Base-by-base conservation (phyloP, 2,888 invertebrate species). In the Ichneumon xanthorius region DNA sequence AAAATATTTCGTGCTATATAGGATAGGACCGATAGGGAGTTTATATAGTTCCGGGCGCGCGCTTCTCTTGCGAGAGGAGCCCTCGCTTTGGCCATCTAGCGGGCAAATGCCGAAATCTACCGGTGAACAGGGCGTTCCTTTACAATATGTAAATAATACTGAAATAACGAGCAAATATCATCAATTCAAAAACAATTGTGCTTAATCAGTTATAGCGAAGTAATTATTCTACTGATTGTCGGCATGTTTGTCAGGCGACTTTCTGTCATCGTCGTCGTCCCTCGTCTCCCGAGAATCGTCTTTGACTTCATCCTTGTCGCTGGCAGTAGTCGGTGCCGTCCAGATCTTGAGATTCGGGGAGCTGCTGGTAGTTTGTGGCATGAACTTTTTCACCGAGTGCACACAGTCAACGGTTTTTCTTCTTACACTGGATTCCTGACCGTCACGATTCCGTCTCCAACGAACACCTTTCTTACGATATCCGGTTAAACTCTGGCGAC, bases 381-480 rank as follows among this genome's bases (percentile, higher is more conserved):
- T 80, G n/a, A 89, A 86, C 30, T 88, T 86, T 33, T 87, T 85
- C 1, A 84, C 87, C 6, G 90, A 80, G 0, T 90, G 88, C 30
- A 89, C 83, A 37, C 86, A 89, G 26, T 92, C 91, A 2, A 88
- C 87, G n/a, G 90, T 92, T 86, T 81, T 89, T 72, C 90, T 85
- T 33, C 91, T 86, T 22, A 88, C 75, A 40, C 65, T 86, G 9
- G 71, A 14, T 9, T 78, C 87, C 7, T 72, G 80, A 22, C 53
- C 77, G 55, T 87, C 85, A 2, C 87, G 75, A 50, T 89, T 86
- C 4, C 92, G 89, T 87, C 92, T 93, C 94, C 94, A 94, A 4
- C 92, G 90, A 1, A 94, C 91, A 16, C 91, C 92, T 71, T 89
- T 92, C n/a, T 90, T 88, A 22, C 86, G 84, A 65, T 89, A 90